phyloP scores from a whole-genome alignment of 1,140 invertebrate species.

The Colletes latitarsis region DNA sequence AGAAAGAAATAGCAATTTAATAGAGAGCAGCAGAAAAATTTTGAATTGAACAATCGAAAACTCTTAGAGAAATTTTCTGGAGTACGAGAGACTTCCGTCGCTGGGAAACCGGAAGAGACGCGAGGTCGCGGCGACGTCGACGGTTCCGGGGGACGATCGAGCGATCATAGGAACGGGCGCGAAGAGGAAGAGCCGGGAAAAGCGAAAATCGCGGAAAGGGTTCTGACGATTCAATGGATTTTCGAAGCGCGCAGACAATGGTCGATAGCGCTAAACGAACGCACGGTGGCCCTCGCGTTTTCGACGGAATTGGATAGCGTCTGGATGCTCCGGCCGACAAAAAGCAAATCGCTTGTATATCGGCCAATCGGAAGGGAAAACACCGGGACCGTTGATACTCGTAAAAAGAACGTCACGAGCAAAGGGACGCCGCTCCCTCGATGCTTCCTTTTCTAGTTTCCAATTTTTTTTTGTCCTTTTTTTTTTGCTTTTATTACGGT shows the following conservation, averaged over 20 bases:
- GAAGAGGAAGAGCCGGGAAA: neutral
- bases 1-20: too few species aligned
- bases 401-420: constrained; percentile 24
- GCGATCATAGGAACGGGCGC: neutral
- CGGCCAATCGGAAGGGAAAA: constrained; percentile 32
- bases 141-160: neutral
- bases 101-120: too few species aligned
- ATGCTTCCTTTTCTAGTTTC: neutral
- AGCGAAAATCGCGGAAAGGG: neutral
- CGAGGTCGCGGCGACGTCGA: neutral
- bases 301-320: constrained; percentile 55
- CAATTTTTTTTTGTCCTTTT: neutral
- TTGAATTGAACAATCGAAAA: too few species aligned
- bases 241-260: constrained; percentile 32
- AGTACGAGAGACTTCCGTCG: too few species aligned
- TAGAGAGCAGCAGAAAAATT: too few species aligned
- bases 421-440: constrained; percentile 1
- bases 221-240: constrained; percentile 11
- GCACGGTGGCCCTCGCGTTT: constrained; percentile 12
- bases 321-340: constrained; percentile 36
- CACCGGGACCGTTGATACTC: constrained; percentile 24
- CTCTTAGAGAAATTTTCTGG: too few species aligned
- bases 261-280: constrained; percentile 16
- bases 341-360: constrained; percentile 47
- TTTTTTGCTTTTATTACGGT: constrained; percentile 20